These are phyloP conservation scores for Pseudonaja textilis DNA, from an alignment of 2,113 vertebrate genomes.

Conservation along the genomic window DNA sequence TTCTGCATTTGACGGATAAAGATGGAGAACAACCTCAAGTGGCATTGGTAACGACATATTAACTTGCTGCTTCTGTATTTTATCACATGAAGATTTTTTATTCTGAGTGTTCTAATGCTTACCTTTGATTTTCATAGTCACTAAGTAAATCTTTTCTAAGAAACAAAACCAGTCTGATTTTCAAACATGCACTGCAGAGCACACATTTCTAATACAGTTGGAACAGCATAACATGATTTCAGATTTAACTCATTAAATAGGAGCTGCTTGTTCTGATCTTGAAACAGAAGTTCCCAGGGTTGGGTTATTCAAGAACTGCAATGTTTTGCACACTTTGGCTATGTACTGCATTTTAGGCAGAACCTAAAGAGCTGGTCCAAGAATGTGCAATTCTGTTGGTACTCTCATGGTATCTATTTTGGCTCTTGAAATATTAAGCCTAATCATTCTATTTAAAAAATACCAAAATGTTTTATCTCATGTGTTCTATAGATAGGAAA, in stretches of 20 bases:
- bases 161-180: not conserved
- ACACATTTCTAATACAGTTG: not conserved
- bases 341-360: not conserved
- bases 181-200: not conserved
- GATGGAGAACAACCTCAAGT: constrained; percentile 93
- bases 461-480: not conserved
- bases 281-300: not conserved
- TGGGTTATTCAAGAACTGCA: not conserved
- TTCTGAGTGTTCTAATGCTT: not conserved
- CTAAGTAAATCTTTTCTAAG: not conserved
- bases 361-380: not conserved
- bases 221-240: not conserved
- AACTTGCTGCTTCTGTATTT: not conserved
- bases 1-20: constrained; percentile 92
- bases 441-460: not conserved
- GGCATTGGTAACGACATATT: constrained; percentile 75
- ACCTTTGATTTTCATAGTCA: not conserved
- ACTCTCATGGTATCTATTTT: not conserved
- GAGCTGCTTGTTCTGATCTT: not conserved
- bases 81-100: not conserved
- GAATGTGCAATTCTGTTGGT: not conserved
- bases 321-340: not conserved
- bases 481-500: not conserved
- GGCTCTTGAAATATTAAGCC: not conserved
- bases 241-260: not conserved